These are phyloP conservation scores for Hippocampus mohnikei DNA, from an alignment of 2,113 vertebrate species.

Conservation along the genomic window DNA sequence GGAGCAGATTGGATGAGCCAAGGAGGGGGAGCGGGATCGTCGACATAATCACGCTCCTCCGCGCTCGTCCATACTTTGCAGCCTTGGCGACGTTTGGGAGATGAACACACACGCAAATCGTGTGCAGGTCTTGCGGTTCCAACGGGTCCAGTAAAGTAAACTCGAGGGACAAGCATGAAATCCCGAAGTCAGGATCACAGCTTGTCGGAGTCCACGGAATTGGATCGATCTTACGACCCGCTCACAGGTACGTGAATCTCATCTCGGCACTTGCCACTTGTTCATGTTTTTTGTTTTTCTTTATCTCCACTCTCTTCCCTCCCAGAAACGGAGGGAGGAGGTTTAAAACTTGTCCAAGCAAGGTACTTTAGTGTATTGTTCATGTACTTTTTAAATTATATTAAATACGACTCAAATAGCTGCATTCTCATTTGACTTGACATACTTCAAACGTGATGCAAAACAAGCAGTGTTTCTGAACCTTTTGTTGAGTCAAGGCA, in stretches of 20 bases:
- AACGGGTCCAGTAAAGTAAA: conserved; percentile 12
- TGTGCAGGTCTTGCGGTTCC: conserved; percentile 10
- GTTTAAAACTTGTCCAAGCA: background rate
- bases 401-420: background rate
- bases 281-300: no score
- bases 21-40: background rate
- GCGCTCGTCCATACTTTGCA: background rate
- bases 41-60: background rate
- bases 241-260: conserved; percentile 78
- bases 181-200: conserved; percentile 83
- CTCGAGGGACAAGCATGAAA: conserved; percentile 69
- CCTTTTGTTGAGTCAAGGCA: background rate
- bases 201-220: conserved; percentile 85
- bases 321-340: background rate
- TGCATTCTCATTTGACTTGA: background rate
- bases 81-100: background rate
- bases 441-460: background rate
- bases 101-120: conserved; percentile 16
- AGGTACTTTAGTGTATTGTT: background rate
- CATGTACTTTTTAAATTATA: background rate
- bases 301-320: background rate
- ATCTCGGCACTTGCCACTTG: background rate
- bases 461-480: background rate
- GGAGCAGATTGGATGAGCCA: background rate
- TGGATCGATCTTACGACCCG: conserved; percentile 86